A percentile compares a stretch with the other conserved stretches of the same genome.
phyloP scores from a whole-genome alignment of 2,888 invertebrate genomes.

The Orgyia antiqua region DNA sequence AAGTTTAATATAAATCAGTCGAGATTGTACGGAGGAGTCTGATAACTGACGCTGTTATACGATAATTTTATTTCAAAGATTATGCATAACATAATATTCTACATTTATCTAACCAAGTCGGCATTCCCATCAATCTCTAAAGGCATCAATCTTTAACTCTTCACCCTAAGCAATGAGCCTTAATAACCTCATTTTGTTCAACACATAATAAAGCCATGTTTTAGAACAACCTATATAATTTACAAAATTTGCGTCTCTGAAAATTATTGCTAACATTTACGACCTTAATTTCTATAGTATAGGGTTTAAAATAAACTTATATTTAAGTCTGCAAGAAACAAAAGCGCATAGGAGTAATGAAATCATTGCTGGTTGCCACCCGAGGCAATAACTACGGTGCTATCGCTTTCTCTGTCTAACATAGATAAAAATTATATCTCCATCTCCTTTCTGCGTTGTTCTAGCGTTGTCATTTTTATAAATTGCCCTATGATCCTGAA shows the following conservation, averaged over 20 bases:
- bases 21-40: too few relatives aligned
- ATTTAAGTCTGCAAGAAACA: conserved; percentile 21
- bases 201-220: conserved; percentile 62
- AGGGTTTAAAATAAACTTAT: conserved; percentile 29
- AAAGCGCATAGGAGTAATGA: conserved; percentile 45
- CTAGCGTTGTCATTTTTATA: conserved; percentile 68
- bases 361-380: conserved; percentile 57
- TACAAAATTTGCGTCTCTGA: conserved; percentile 19
- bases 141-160: conserved; percentile 26
- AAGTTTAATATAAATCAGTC: too few relatives aligned
- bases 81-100: too few relatives aligned
- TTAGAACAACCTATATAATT: conserved; percentile 32
- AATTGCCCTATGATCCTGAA: conserved; percentile 64
- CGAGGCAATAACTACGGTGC: conserved; percentile 45
- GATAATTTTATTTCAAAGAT: too few relatives aligned
- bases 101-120: too few relatives aligned
- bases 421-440: conserved; percentile 14
- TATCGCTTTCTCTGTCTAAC: conserved; percentile 29
- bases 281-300: conserved; percentile 28
- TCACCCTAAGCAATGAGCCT: conserved; percentile 38
- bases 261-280: conserved; percentile 12
- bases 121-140: conserved; percentile 15
- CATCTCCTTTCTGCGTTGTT: conserved; percentile 33
- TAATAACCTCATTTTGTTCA: conserved; percentile 58
- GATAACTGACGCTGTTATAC: too few relatives aligned